phyloP scores from a whole-genome alignment of 2,797 vertebrate genomes.

The Spinus olivaceus region DNA sequence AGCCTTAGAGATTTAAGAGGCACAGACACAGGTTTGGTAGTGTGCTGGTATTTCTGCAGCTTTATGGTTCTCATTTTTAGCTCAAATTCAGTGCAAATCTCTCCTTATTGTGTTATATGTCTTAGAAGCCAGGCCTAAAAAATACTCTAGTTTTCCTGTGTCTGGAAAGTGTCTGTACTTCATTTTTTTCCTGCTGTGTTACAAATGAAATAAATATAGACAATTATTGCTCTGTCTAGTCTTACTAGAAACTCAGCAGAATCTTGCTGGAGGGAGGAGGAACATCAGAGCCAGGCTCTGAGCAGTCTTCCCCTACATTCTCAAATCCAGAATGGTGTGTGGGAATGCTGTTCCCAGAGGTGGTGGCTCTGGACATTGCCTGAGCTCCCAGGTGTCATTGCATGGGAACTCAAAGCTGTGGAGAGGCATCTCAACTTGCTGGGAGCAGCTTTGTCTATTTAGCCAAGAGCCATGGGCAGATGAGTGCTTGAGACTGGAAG shows the following conservation, averaged over 20 bases:
- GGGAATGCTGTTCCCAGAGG: neutral
- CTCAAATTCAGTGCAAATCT: neutral
- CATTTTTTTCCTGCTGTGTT: neutral
- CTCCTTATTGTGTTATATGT: neutral
- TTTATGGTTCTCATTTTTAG: neutral
- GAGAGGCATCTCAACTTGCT: neutral
- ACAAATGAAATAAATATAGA: neutral
- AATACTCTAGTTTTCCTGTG: neutral
- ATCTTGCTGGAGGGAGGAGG: neutral
- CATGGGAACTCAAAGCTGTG: neutral
- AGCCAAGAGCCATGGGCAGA: fast-evolving
- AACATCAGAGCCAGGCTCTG: neutral
- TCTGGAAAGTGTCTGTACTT: neutral
- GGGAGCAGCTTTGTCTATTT: neutral
- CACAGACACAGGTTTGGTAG: neutral
- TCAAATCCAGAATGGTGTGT: neutral
- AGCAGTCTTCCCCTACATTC: neutral
- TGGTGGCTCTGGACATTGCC: neutral
- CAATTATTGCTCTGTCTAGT: neutral
- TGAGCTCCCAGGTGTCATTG: neutral
- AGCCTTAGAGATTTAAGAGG: neutral
- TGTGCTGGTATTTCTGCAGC: neutral
- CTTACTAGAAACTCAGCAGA: neutral
- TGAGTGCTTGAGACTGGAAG: neutral
- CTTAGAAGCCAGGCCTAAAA: neutral